Conservation (phyloP, 2,888 invertebrate species). For the Nemotelus pantherinus region DNA sequence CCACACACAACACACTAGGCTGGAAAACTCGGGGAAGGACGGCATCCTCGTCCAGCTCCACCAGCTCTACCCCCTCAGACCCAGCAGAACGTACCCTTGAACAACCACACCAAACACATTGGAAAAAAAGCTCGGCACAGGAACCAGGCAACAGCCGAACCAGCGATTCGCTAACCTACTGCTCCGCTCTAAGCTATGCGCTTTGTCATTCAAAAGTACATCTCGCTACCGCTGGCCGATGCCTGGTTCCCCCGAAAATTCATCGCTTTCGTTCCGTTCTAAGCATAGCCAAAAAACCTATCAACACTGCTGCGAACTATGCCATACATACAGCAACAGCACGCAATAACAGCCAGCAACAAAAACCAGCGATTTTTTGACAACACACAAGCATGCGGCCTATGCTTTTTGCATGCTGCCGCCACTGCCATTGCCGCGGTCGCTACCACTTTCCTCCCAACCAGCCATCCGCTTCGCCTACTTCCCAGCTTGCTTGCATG, state of each 20-base stretch:
- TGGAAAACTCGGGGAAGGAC: neutral
- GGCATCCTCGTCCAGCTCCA: neutral
- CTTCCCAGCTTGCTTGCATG: neutral
- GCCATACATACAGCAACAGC: slow-evolving; percentile 17
- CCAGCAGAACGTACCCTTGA: slow-evolving; percentile 11
- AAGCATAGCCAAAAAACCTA: slow-evolving; percentile 24
- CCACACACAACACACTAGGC: too few relatives aligned
- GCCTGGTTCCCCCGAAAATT: slow-evolving; percentile 28
- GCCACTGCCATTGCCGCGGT: slow-evolving; percentile 35
- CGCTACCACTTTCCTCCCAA: neutral
- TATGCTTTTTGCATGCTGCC: slow-evolving; percentile 49
- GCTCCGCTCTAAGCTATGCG: slow-evolving; percentile 1
- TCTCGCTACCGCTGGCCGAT: slow-evolving; percentile 12
- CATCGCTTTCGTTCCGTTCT: slow-evolving; percentile 20
- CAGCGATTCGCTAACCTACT: too few relatives aligned
- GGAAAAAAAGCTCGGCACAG: slow-evolving; percentile 27
- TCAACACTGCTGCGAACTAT: slow-evolving; percentile 14
- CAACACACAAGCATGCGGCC: slow-evolving; percentile 45
- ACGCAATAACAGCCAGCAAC: slow-evolving; percentile 41
- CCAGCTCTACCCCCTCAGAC: neutral
- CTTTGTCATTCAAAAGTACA: slow-evolving; percentile 24
- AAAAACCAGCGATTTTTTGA: slow-evolving; percentile 34
- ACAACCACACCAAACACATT: neutral
- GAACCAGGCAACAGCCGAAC: slow-evolving; percentile 2
- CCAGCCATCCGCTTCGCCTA: neutral